A percentile compares a stretch with the other conserved stretches of the same genome.
phyloP scores from a whole-genome alignment of 2,797 vertebrate genomes.

The Hypotaenidia okinawae region DNA sequence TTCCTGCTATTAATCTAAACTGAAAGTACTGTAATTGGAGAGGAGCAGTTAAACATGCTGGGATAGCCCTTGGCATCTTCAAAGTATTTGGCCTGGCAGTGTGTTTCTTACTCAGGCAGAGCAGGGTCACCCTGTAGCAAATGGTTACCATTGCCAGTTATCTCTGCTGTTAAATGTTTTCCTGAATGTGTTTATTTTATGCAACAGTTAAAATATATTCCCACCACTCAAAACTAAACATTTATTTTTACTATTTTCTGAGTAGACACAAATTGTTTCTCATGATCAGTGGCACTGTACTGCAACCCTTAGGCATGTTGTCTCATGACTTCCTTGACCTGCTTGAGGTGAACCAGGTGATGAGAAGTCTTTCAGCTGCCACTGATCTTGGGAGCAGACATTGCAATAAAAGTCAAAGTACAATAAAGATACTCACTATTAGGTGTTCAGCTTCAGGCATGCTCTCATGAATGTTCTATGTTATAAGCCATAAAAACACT shows the following conservation, averaged over 20 bases:
- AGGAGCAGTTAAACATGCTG: neutral
- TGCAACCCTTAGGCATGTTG: neutral
- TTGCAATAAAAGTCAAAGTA: neutral
- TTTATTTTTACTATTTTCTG: slow-evolving; percentile 29
- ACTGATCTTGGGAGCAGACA: neutral
- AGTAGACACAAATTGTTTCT: slow-evolving; percentile 16
- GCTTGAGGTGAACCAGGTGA: slow-evolving; percentile 8
- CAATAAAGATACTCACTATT: neutral
- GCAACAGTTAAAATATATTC: slow-evolving; percentile 16
- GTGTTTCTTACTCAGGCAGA: slow-evolving; percentile 31
- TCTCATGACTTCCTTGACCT: slow-evolving; percentile 5
- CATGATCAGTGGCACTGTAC: neutral
- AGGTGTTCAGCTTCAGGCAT: slow-evolving; percentile 8
- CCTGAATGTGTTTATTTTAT: slow-evolving; percentile 7
- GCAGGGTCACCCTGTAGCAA: neutral
- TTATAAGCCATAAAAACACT: slow-evolving; percentile 55
- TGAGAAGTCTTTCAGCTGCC: neutral
- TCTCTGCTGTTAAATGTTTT: slow-evolving; percentile 20
- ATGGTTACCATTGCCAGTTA: neutral
- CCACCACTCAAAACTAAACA: neutral
- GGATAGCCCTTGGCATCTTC: neutral
- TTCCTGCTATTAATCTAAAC: neutral
- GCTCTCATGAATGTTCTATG: neutral
- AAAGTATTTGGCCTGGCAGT: neutral
- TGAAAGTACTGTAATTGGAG: neutral